Conservation (phyloP, 1,140 invertebrate species). For the Mylabris phalerata region DNA sequence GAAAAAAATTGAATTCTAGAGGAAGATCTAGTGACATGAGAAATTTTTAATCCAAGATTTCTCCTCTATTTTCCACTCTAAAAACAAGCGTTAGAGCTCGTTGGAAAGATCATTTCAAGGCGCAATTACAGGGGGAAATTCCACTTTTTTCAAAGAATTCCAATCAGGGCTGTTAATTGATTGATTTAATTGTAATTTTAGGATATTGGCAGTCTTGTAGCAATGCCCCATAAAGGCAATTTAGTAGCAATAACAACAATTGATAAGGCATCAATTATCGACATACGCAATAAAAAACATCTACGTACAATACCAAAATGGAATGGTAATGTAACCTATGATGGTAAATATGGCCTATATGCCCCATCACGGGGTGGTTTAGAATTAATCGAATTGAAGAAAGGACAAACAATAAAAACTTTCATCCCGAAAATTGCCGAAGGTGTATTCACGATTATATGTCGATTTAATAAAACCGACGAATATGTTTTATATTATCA, state of each 20-base stretch:
- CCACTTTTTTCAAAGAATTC: too few relatives aligned
- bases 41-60: too few relatives aligned
- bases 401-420: conserved; percentile 72
- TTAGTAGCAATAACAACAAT: conserved; percentile 82
- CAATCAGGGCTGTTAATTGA: too few relatives aligned
- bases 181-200: conserved; percentile 29
- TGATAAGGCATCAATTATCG: conserved; percentile 82
- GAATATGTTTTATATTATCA: conserved; percentile 97
- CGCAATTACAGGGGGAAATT: too few relatives aligned
- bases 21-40: too few relatives aligned
- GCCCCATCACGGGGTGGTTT: conserved; percentile 89
- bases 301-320: conserved; percentile 71
- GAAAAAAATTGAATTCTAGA: too few relatives aligned
- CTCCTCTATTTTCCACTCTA: too few relatives aligned
- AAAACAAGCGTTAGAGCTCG: too few relatives aligned
- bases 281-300: conserved; percentile 73
- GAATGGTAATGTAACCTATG: conserved; percentile 74
- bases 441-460: conserved; percentile 93
- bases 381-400: conserved; percentile 80
- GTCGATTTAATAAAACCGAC: conserved; percentile 88
- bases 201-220: conserved; percentile 61
- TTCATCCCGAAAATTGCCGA: conserved; percentile 91
- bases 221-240: conserved; percentile 73
- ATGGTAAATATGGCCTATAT: conserved; percentile 88
- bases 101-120: too few relatives aligned